These are phyloP conservation scores for Gadopsis marmoratus DNA, from an alignment of 2,797 vertebrate species.

Conservation along the genomic window DNA sequence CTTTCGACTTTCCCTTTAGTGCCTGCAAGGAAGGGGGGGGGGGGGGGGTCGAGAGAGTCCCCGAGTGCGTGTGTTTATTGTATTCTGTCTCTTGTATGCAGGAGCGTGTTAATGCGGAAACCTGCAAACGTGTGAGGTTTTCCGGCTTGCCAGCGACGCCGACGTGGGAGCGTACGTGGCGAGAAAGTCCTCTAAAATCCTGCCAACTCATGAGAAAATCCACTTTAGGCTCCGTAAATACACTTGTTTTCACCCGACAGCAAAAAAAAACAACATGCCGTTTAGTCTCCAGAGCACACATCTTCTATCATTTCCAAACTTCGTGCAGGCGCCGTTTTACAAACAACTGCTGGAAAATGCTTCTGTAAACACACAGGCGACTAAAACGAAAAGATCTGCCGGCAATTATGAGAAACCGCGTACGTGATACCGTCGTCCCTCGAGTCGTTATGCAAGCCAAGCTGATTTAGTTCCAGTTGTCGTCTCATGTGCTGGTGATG, in stretches of 20 bases:
- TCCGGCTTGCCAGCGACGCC: background rate
- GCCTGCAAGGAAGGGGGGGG: background rate
- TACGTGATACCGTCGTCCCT: constrained; percentile 18
- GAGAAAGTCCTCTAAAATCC: background rate
- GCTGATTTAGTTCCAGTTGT: constrained; percentile 37
- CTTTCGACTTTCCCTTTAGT: constrained; percentile 12
- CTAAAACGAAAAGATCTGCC: constrained; percentile 22
- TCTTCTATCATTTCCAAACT: background rate
- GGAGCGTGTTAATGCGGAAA: background rate
- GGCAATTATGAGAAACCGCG: constrained; percentile 6
- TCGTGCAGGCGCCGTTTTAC: background rate
- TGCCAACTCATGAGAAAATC: constrained; percentile 15
- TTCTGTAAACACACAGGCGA: background rate
- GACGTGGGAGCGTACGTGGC: background rate
- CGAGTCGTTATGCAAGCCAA: constrained; percentile 22
- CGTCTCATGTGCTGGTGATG: background rate
- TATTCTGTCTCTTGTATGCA: background rate
- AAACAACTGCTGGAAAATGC: constrained; percentile 7
- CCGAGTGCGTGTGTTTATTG: constrained; percentile 9
- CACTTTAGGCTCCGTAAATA: background rate
- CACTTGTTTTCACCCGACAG: constrained; percentile 20
- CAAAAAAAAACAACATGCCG: constrained; percentile 5
- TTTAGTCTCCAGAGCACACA: background rate
- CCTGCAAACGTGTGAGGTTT: constrained; percentile 5
- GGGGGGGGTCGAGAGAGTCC: constrained; percentile 8